A percentile compares a stretch with the other conserved stretches of the same genome.
Conservation (phyloP, 2,888 invertebrate species). For the Drosophila maculinotata region DNA sequence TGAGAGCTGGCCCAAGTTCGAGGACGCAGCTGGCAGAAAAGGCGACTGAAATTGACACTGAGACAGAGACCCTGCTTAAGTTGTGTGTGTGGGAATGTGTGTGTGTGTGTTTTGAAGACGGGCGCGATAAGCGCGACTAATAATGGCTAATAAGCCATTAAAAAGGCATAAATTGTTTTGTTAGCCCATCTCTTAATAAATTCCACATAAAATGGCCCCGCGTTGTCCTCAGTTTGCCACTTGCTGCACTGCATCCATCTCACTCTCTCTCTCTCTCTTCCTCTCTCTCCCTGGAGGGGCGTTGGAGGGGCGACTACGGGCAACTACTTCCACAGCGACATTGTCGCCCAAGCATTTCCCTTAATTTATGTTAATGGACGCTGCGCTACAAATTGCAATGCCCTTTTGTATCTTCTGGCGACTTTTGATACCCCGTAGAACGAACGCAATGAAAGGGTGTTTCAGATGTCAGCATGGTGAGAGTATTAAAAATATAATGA, state of each 20-base stretch:
- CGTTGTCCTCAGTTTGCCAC: conserved; percentile 42
- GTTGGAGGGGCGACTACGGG: conserved; percentile 17
- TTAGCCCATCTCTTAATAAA: conserved; percentile 83
- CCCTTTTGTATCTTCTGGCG: conserved; percentile 61
- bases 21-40: conserved; percentile 53
- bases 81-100: conserved; percentile 21
- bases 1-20: conserved; percentile 60
- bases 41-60: conserved; percentile 49
- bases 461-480: too few species aligned
- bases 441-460: background rate
- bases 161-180: conserved; percentile 83
- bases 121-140: conserved; percentile 83
- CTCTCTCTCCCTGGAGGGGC: background rate
- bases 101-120: conserved; percentile 51
- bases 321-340: conserved; percentile 35
- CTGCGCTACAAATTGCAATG: conserved; percentile 78
- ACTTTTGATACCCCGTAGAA: conserved; percentile 41
- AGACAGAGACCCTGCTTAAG: conserved; percentile 22
- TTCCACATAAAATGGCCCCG: conserved; percentile 68
- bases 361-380: conserved; percentile 83
- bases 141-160: conserved; percentile 84
- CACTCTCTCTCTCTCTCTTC: background rate
- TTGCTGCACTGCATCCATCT: conserved; percentile 65
- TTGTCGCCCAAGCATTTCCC: conserved; percentile 56
- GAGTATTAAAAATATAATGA: too few species aligned